These are phyloP conservation scores for Elaphurus davidianus DNA, from an alignment of 2,113 vertebrate genomes.

Conservation along the genomic window DNA sequence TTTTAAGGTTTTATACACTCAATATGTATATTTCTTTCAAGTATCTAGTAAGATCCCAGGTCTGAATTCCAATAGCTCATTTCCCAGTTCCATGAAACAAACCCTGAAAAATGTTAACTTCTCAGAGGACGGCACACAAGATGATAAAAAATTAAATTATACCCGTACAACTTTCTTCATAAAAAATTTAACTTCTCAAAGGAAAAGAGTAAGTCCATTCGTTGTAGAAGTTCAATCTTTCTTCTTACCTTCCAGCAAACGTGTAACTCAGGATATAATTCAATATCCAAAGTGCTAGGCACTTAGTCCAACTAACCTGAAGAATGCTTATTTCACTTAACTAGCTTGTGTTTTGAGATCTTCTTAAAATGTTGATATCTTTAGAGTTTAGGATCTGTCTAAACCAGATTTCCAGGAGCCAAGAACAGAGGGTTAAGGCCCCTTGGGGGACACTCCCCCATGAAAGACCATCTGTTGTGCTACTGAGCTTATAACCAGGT, in stretches of 20 bases:
- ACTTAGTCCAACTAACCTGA: background rate
- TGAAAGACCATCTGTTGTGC: background rate
- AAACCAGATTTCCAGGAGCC: background rate
- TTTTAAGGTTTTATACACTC: constrained; percentile 47
- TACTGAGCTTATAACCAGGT: background rate
- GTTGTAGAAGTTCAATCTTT: background rate
- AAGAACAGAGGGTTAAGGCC: background rate
- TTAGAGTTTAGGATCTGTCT: background rate
- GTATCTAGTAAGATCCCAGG: constrained; percentile 74
- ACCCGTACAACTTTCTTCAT: background rate
- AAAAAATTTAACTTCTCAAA: constrained; percentile 23
- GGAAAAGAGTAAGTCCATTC: background rate
- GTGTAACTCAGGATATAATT: background rate
- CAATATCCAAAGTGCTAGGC: background rate
- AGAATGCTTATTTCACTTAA: background rate
- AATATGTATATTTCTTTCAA: constrained; percentile 71
- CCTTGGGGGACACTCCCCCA: background rate
- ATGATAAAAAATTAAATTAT: background rate
- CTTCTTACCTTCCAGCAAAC: background rate
- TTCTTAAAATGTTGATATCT: background rate
- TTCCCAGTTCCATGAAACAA: constrained; percentile 82
- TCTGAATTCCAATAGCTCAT: constrained; percentile 81
- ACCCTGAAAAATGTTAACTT: constrained; percentile 58
- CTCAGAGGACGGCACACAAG: constrained; percentile 14
- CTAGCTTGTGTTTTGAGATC: background rate